These are phyloP conservation scores for Larimichthys polyactis DNA, from an alignment of 2,113 vertebrate species.

Conservation along the genomic window DNA sequence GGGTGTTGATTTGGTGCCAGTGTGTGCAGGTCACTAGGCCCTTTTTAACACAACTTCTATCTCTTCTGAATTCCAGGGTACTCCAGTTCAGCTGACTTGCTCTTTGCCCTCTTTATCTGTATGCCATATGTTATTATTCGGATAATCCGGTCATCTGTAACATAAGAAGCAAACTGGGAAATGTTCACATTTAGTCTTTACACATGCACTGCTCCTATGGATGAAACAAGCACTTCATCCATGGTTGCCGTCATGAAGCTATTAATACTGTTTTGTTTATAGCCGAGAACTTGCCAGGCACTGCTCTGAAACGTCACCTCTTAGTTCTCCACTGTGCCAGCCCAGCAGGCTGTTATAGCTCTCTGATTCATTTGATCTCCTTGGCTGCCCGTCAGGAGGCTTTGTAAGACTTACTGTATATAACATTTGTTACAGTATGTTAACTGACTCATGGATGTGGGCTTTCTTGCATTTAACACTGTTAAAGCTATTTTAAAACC, in stretches of 20 bases:
- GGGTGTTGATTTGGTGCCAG: constrained; percentile 38
- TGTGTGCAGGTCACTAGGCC: constrained; percentile 33
- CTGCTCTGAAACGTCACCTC: constrained; percentile 39
- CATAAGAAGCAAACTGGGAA: background rate
- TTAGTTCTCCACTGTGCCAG: constrained; percentile 15
- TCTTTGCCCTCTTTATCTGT: constrained; percentile 71
- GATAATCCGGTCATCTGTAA: constrained; percentile 38
- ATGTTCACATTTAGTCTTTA: background rate
- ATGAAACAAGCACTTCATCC: constrained; percentile 4
- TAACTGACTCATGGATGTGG: constrained; percentile 19
- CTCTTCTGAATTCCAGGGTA: constrained; percentile 30
- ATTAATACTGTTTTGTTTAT: constrained; percentile 56
- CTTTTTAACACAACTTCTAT: constrained; percentile 62
- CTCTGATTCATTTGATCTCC: constrained; percentile 51
- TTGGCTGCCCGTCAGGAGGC: constrained; percentile 36
- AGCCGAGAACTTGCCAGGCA: constrained; percentile 37
- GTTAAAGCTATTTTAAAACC: background rate
- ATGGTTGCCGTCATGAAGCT: constrained; percentile 25
- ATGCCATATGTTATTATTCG: constrained; percentile 32
- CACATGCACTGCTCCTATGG: background rate
- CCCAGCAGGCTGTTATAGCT: constrained; percentile 49
- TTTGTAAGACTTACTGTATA: constrained; percentile 42
- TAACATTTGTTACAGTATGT: constrained; percentile 3
- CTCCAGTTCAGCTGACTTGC: constrained; percentile 34
- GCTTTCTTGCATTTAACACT: background rate